Conservation (phyloP, 2,113 vertebrate species). For the Eudyptes chrysolophus region DNA sequence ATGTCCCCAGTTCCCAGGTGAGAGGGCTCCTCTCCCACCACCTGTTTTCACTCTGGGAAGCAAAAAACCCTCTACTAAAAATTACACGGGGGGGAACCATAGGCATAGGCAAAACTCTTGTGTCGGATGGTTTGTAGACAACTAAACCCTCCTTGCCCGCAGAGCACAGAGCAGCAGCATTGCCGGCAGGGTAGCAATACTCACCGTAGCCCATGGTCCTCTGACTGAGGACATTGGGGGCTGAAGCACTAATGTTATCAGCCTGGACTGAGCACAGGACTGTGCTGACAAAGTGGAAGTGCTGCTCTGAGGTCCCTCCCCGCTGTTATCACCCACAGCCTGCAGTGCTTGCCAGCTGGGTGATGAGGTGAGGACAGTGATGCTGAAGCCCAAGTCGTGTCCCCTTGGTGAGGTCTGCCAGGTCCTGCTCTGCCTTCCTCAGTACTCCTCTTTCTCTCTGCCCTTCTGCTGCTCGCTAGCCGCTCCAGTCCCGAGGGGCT, state of each 20-base stretch:
- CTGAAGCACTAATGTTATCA: neutral
- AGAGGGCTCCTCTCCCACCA: neutral
- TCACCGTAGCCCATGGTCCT: neutral
- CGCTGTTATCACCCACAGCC: neutral
- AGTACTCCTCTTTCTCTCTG: neutral
- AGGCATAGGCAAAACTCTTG: neutral
- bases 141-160: neutral
- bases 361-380: neutral
- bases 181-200: neutral
- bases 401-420: neutral
- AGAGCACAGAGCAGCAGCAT: neutral
- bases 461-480: neutral
- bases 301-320: neutral
- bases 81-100: accelerated
- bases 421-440: neutral
- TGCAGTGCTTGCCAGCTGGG: neutral
- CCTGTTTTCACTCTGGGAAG: neutral
- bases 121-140: neutral
- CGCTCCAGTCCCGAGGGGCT: accelerated
- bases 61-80: neutral
- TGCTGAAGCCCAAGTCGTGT: neutral
- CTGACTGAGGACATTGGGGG: neutral
- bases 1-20: slow-evolving; percentile 82
- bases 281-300: neutral
- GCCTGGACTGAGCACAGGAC: neutral